A percentile compares a stretch with the other conserved stretches of the same genome.
phyloP scores from a whole-genome alignment of 2,888 invertebrate species.

The Habroteleia sp. region DNA sequence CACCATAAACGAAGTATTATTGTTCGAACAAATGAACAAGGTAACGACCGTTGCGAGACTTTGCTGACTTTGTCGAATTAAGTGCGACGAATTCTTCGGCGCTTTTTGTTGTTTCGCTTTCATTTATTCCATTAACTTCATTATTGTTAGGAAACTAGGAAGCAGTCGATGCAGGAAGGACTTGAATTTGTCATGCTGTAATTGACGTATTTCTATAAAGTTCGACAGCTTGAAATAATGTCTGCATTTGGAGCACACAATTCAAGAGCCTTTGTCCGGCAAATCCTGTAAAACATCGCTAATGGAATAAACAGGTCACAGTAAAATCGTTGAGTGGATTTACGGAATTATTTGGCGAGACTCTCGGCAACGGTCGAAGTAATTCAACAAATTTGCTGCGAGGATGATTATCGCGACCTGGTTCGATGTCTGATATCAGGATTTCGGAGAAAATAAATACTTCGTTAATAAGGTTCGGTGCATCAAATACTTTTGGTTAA shows the following conservation, averaged over 20 bases:
- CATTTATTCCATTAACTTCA: not conserved
- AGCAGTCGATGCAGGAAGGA: not conserved
- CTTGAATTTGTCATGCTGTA: constrained; percentile 19
- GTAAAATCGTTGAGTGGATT: constrained; percentile 30
- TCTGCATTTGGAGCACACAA: constrained; percentile 28
- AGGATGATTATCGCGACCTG: constrained; percentile 1
- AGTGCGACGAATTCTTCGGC: constrained; percentile 5
- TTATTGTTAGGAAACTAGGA: not conserved
- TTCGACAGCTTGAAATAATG: constrained; percentile 31
- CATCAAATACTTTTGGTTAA: no score
- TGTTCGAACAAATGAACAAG: constrained; percentile 27
- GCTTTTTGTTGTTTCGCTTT: constrained; percentile 16
- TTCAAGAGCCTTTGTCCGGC: constrained; percentile 21
- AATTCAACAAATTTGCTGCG: constrained; percentile 18
- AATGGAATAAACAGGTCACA: constrained; percentile 49
- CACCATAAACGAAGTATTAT: constrained; percentile 19
- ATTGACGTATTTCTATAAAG: constrained; percentile 20
- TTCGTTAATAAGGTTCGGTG: not conserved
- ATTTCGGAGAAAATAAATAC: not conserved
- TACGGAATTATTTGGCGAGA: constrained; percentile 26
- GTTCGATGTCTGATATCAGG: not conserved
- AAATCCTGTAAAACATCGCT: constrained; percentile 33
- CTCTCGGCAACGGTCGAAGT: constrained; percentile 9
- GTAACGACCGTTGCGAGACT: not conserved
- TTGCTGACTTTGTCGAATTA: constrained; percentile 8